A percentile compares a stretch with the other conserved stretches of the same genome.
phyloP scores from a whole-genome alignment of 1,140 invertebrate genomes.

The Ceratina australensis region DNA sequence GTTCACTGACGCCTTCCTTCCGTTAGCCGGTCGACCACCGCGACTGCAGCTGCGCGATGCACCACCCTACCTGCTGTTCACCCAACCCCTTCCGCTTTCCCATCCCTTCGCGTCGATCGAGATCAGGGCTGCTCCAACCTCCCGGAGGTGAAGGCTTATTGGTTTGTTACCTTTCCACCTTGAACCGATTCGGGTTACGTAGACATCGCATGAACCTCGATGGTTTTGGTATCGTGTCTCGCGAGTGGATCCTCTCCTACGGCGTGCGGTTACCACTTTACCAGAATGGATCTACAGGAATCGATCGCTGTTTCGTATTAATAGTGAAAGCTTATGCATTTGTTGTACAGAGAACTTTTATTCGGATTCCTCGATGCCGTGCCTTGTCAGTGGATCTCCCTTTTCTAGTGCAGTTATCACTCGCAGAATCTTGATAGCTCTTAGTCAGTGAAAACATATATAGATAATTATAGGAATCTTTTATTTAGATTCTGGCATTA shows the following conservation, averaged over 20 bases:
- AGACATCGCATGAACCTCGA: no score
- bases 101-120: constrained; percentile 44
- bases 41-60: constrained; percentile 56
- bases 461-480: background rate
- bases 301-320: background rate
- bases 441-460: background rate
- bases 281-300: background rate
- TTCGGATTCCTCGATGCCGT: background rate
- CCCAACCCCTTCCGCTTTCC: constrained; percentile 9
- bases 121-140: constrained; percentile 27
- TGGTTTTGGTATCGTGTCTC: background rate
- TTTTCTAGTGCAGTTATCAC: no score
- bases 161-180: constrained; percentile 31
- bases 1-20: constrained; percentile 57
- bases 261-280: background rate
- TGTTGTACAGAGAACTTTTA: background rate
- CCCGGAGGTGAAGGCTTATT: constrained; percentile 6
- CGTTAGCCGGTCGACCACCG: constrained; percentile 43
- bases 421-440: background rate
- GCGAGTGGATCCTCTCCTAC: no score
- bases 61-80: background rate
- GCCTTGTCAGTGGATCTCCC: background rate
- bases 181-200: background rate
- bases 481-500: background rate
- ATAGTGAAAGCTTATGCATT: background rate